Evolutionary conservation across 2,888 invertebrate species (phyloP).

Genomic region (Taphrorychus bicolor): DNA sequence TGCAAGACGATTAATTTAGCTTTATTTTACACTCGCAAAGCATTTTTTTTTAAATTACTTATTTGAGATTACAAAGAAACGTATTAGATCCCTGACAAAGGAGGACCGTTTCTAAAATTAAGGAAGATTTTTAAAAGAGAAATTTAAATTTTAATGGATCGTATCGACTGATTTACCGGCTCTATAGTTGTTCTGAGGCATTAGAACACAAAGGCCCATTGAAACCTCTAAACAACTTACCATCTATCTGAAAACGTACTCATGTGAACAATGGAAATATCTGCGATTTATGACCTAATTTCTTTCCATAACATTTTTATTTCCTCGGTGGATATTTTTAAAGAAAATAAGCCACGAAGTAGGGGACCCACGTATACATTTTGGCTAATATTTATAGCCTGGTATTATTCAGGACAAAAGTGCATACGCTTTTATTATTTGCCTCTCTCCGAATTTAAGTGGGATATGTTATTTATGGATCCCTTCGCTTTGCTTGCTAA

Average conservation of each 20-base stretch:
- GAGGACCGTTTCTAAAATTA: no score
- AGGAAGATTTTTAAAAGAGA: no score
- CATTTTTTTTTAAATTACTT: no score
- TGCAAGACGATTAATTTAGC: no score
- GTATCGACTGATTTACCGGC: not conserved
- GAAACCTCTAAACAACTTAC: not conserved
- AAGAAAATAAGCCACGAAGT: constrained; percentile 32
- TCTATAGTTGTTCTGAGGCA: not conserved
- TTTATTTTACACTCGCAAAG: no score
- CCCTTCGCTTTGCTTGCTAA: constrained; percentile 46
- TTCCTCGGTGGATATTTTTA: constrained; percentile 28
- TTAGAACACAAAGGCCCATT: not conserved
- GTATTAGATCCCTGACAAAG: no score
- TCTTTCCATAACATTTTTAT: constrained; percentile 26
- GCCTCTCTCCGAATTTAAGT: constrained; percentile 35
- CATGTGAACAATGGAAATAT: constrained; percentile 13
- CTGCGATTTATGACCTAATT: constrained; percentile 30
- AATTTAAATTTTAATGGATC: not conserved
- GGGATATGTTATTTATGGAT: constrained; percentile 53
- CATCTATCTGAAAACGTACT: not conserved
- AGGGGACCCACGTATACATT: constrained; percentile 33
- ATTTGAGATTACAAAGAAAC: no score
- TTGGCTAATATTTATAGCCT: constrained; percentile 37
- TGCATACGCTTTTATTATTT: constrained; percentile 40
- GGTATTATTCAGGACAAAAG: constrained; percentile 38